Percentiles rank a stretch among this genome's conserved stretches.
Conservation (phyloP, 2,888 invertebrate genomes). For the Tortricodes alternella region DNA sequence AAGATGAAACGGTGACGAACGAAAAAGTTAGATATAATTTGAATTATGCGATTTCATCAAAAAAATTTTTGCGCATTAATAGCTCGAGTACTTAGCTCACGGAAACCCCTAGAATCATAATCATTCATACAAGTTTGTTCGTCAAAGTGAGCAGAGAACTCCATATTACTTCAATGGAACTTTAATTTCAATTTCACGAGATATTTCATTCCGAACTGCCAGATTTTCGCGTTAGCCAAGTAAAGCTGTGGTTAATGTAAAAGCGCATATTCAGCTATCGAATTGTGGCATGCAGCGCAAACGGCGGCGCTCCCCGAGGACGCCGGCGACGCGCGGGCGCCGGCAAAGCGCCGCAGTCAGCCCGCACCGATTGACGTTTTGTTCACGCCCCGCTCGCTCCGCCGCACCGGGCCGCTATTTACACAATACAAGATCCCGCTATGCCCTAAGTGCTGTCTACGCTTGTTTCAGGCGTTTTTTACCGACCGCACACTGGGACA, state of each 20-base stretch:
- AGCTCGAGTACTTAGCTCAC: too few relatives aligned
- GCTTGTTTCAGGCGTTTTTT: conserved; percentile 21
- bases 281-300: conserved; percentile 33
- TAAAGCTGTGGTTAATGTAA: conserved; percentile 38
- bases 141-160: too few relatives aligned
- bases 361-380: conserved; percentile 35
- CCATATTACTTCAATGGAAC: background rate
- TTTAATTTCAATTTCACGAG: conserved; percentile 3
- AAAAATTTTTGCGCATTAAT: too few relatives aligned
- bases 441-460: conserved; percentile 25
- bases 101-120: too few relatives aligned
- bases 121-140: too few relatives aligned
- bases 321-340: conserved; percentile 3
- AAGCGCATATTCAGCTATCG: conserved; percentile 41
- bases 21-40: too few relatives aligned
- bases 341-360: conserved; percentile 32
- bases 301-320: conserved; percentile 27
- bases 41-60: too few relatives aligned
- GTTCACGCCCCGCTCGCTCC: conserved; percentile 27
- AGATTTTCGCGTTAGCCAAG: conserved; percentile 5
- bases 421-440: conserved; percentile 38
- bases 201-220: conserved; percentile 6
- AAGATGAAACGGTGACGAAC: too few relatives aligned
- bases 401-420: conserved; percentile 40
- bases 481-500: conserved; percentile 11